These are phyloP conservation scores for Toxotes lorentzi DNA, from an alignment of 2,797 vertebrate species.

Conservation along the genomic window DNA sequence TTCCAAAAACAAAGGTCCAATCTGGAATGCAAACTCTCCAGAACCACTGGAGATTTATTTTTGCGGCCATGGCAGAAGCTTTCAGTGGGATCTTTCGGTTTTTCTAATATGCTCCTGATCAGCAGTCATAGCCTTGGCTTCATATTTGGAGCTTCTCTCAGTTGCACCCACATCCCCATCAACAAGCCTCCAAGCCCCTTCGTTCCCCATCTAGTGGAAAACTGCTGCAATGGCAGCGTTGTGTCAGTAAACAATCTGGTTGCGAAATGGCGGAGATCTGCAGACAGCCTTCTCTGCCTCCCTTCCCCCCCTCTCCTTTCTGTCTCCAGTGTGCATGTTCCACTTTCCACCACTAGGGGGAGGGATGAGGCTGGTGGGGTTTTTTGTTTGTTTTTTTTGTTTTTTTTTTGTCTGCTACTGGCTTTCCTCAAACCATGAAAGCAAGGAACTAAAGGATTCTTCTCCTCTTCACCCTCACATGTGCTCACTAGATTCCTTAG, in stretches of 20 bases:
- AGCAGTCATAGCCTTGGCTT: conserved; percentile 36
- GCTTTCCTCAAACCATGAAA: conserved; percentile 54
- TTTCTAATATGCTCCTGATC: conserved; percentile 17
- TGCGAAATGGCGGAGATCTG: conserved; percentile 92
- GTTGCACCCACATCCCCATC: conserved; percentile 50
- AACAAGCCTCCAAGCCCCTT: conserved; percentile 65
- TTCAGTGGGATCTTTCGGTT: too few species aligned
- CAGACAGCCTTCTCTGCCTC: conserved; percentile 82
- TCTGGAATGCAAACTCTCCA: neutral
- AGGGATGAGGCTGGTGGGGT: conserved; percentile 72
- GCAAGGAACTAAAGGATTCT: conserved; percentile 37
- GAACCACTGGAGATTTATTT: conserved; percentile 2
- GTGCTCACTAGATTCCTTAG: conserved; percentile 40
- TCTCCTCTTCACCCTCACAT: conserved; percentile 42
- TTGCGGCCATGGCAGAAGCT: conserved; percentile 11
- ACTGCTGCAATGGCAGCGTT: conserved; percentile 72
- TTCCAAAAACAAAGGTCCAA: conserved; percentile 3
- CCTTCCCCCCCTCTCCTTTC: conserved; percentile 76
- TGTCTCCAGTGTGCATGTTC: conserved; percentile 81
- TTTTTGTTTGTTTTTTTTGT: neutral
- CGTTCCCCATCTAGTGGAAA: conserved; percentile 77
- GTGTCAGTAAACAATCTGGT: conserved; percentile 91
- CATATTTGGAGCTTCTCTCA: conserved; percentile 56
- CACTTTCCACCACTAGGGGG: conserved; percentile 90
- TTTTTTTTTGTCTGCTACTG: conserved; percentile 22